Base-by-base conservation (phyloP, 2,797 vertebrate species). In the Propithecus deckenii region DNA sequence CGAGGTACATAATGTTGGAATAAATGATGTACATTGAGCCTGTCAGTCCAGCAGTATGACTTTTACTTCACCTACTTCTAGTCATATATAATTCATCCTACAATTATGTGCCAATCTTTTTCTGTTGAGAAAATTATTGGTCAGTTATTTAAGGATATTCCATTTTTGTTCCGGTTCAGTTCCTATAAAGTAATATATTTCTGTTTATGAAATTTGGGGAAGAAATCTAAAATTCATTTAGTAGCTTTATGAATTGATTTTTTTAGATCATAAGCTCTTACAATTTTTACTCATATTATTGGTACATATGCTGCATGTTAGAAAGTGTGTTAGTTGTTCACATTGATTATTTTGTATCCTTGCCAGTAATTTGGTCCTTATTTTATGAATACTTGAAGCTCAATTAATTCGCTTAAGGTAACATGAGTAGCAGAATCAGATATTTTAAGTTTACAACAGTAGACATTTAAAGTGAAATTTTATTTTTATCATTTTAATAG, bases 1-100 rank as follows among this genome's bases (percentile, higher is more conserved):
- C 99, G 99, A 99, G 99, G 99, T 99, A 99, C 97, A 98, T 95
- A 98, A 97, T 6, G 25, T 96, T 97, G 93, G 92, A 95, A 95
- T 97, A 59, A 98, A 93, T 98, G 75, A 96, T 98, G 46, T 95
- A 87, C 74, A 89, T 92, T 90, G 80, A 83, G 8, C 74, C 52
- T 98, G 65, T 95, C 61, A 86, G 61, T 96, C 50, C 25, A 97
- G 20, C 91, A 81, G 65, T 97, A 48, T 48, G 0, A 89, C 61
- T 95, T 43, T 92, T 91, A 83, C 69, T 98, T 94, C 48, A 88
- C 88, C 35, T 98, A 63, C 43, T 90, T 10, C 83, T 96, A 89
- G 13, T 94, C 87, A 41, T 98, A 84, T 91, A 86, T 97, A 46
- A 92, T 2, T 96, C 91, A 83, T 95, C 8, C 55, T 95, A 72